Evolutionary conservation across 2,888 invertebrate species (phyloP).

Genomic region (Drosophila pullipes): DNA sequence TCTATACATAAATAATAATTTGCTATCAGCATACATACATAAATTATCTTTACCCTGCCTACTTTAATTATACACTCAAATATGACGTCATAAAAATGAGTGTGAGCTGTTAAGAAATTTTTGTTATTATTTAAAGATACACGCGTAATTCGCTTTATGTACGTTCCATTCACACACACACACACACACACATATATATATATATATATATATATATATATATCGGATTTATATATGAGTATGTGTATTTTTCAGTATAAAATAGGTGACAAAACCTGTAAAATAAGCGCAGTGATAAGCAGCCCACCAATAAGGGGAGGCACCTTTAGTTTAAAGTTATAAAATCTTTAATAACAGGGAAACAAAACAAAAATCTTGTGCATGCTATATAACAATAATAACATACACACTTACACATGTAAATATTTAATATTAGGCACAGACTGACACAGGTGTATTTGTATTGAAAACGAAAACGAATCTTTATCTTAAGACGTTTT

Average conservation of each 20-base stretch:
- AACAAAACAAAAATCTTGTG: slow-evolving; percentile 6
- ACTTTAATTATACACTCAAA: slow-evolving; percentile 36
- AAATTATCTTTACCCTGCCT: slow-evolving; percentile 41
- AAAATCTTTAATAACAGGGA: slow-evolving; percentile 1
- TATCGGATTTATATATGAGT: background rate
- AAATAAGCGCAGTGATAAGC: slow-evolving; percentile 42
- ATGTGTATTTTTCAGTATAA: slow-evolving; percentile 23
- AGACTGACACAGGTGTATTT: slow-evolving; percentile 22
- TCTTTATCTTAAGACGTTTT: slow-evolving; percentile 38
- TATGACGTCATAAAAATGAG: slow-evolving; percentile 54
- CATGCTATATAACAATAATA: slow-evolving; percentile 24
- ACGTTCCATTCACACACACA: background rate
- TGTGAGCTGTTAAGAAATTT: slow-evolving; percentile 29
- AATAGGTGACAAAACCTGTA: slow-evolving; percentile 35
- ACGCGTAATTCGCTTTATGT: slow-evolving; percentile 7
- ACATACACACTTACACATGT: slow-evolving; percentile 19
- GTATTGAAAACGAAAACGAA: slow-evolving; percentile 25
- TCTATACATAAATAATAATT: slow-evolving; percentile 10
- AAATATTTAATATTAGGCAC: slow-evolving; percentile 12
- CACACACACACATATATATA: background rate
- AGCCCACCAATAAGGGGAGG: slow-evolving; percentile 1
- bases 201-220: background rate
- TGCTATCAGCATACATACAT: slow-evolving; percentile 27
- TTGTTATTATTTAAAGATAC: slow-evolving; percentile 19
- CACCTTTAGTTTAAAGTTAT: slow-evolving; percentile 18